Evolutionary conservation across 2,113 vertebrate genomes (phyloP), one percentile per base, ranked within the genome.

Genomic region (Carollia perspicillata): DNA sequence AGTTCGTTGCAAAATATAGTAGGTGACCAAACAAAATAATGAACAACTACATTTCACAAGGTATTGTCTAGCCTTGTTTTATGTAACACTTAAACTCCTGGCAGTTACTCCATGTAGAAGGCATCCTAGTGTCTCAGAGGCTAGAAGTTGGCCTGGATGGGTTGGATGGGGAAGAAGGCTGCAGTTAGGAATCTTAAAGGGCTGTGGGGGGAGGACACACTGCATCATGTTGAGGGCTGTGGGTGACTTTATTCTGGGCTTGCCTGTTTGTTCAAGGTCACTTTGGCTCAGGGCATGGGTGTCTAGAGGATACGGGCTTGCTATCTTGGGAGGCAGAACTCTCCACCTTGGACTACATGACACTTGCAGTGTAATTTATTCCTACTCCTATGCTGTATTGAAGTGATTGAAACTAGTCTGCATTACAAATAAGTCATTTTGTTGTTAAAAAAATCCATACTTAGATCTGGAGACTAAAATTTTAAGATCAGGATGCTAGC

Each of bases 351-450:
- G n/a, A 60, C 42, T 92, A 44, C 69, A 26, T 16, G 18, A 78
- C 75, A 16, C 44, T 51, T 89, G 51, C 17, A 60, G 10, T 89
- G 4, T 89, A 55, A 74, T 47, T 92, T 35, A 26, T 71, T 81
- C 85, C 33, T 77, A 91, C 20, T 90, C 55, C 53, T 93, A 18
- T 91, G 51, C 33, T 93, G 30, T 91, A 51, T 40, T 94, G 84
- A 95, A 93, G 18, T 75, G 13, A 91, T 93, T 28, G 69, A 49
- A 53, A 86, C 9, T 37, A 58, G 18, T 26, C 44, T 94, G 3
- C 79, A n/a, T 83, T 88, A n/a, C 37, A 94, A 97, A 97, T 95
- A 90, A 95, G 88, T 84, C 22, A 40, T 60, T 63, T 74, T 60
- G 49, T 58, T 80, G 47, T 84, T 74, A 84, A 72, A 93, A 58